Base-by-base conservation (phyloP, 2,113 vertebrate species). In the Nothoprocta pentlandii region DNA sequence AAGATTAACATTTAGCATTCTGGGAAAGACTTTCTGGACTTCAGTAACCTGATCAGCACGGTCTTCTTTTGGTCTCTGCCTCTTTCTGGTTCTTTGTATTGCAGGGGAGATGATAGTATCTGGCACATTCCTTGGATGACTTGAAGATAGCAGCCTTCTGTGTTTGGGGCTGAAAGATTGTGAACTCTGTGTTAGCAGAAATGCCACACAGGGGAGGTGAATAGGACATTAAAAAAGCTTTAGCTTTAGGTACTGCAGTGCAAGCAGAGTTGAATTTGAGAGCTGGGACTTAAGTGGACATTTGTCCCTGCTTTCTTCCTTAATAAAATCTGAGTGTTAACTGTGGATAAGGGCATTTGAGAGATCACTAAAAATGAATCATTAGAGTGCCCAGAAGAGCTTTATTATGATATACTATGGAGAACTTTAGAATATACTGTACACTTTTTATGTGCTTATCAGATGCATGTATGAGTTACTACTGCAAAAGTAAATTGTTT, bases 81-180 rank as follows among this genome's bases (percentile, higher is more conserved):
- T 96, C 90, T 97, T 87, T 97, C 97, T 98, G 90, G 95, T 86
- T 97, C 97, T 98, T 98, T 98, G 97, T 98, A 98, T 98, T 94
- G 69, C 96, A 97, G 97, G 95, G 97, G 98, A 98, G 97, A 98
- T 96, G 98, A 99, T 99, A 98, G 98, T 98, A 99, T 99, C 98
- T 98, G 96, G 97, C 97, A 98, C 98, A 99, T 99, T 99, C 98
- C 98, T 98, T 97, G 98, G 98, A 99, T 99, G 98, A 98, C 97
- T 98, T 96, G 95, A 97, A 98, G 97, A 98, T 97, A 98, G 98
- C 97, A 97, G 97, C 94, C 96, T 96, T 97, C 97, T 98, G 97
- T 97, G 95, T 97, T 97, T 97, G 95, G 97, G 97, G 92, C 96
- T 98, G 96, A 97, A 97, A 97, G 97, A 97, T 95, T 98, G 96